Base-by-base conservation (phyloP, 2,797 vertebrate genomes). In the Rallus crepitans region DNA sequence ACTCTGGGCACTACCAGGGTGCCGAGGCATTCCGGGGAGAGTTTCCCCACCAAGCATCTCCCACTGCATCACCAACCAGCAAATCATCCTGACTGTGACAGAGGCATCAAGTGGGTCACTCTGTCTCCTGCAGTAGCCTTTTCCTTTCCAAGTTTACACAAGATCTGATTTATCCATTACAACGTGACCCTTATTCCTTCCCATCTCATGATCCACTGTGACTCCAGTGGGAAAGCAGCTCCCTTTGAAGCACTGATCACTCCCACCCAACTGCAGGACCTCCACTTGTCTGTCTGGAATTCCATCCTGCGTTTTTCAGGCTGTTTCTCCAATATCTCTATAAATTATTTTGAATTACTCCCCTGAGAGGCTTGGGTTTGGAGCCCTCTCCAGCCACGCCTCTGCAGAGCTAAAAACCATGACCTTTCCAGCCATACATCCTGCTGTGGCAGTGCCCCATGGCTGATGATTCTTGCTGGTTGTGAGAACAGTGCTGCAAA, bases 191-290 rank as follows among this genome's bases (percentile, higher is more conserved):
- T 84, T 42, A 64, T 24, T 79, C 33, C 63, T 60, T 52, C 56
- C 4, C 2, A 4, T 6, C 35, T 75, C 3, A 0, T 2, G 5
- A 72, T 45, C 65, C 0, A 0, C 52, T 0, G 0, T 20, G 48
- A 42, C 45, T 30, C 37, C 77, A 21, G 40, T 20, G 0, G 64
- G 27, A 71, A 68, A 88, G 59, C 0, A 2, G 21, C 37, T 86
- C 28, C 39, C 45, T 39, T 71, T 3, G 0, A 55, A 72, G 64
- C 2, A 1, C 40, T 60, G 63, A 48, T 79, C 52, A 17, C 30
- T 59, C 65, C 42, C 47, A 55, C 40, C 57, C 63, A 57, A 9
- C n/a, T 21, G 30, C 66, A 68, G 75, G 48, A 61, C 40, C 50
- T 12, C n/a, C 0, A 0, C 40, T 71, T 1, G 0, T 48, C 17